Percentiles rank a stretch among this genome's conserved stretches.
These are phyloP conservation scores for Erpetoichthys calabaricus DNA, from an alignment of 2,797 vertebrate genomes.

Conservation along the genomic window DNA sequence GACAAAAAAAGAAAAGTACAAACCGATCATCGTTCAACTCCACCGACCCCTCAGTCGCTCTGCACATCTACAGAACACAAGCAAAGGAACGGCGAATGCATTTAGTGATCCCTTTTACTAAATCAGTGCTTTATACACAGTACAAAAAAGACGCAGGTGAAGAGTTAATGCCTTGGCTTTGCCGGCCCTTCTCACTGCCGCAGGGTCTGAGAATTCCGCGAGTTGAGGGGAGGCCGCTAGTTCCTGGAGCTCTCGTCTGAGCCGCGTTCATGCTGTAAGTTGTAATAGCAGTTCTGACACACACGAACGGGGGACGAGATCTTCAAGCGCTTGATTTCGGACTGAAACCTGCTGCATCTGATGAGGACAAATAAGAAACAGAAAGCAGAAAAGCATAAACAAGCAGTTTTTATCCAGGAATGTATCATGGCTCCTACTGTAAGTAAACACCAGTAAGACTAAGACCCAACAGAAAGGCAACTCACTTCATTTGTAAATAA, in stretches of 20 bases:
- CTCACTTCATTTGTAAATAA: too few species aligned
- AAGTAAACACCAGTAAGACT: too few species aligned
- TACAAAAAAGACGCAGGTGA: conserved; percentile 34
- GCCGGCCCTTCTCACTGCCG: conserved; percentile 2
- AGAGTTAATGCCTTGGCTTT: conserved; percentile 23
- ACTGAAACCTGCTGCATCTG: conserved; percentile 96
- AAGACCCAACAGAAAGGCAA: too few species aligned
- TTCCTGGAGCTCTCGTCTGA: conserved; percentile 68
- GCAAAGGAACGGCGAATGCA: conserved; percentile 13
- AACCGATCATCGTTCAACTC: background rate
- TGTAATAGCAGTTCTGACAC: conserved; percentile 97
- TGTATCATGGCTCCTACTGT: too few species aligned
- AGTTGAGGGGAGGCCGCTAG: conserved; percentile 29
- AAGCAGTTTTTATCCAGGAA: background rate
- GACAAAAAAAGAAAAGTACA: conserved; percentile 3
- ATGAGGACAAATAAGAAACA: background rate
- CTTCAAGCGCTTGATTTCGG: conserved; percentile 92
- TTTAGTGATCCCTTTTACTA: conserved; percentile 43
- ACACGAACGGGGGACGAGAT: conserved; percentile 93
- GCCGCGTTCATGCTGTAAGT: conserved; percentile 84
- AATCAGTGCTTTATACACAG: conserved; percentile 39
- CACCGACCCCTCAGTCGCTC: conserved; percentile 7
- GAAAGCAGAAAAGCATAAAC: background rate
- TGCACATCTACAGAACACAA: conserved; percentile 5
- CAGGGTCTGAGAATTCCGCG: background rate